Conservation (phyloP, 2,797 vertebrate genomes). For the Tinamus major region DNA sequence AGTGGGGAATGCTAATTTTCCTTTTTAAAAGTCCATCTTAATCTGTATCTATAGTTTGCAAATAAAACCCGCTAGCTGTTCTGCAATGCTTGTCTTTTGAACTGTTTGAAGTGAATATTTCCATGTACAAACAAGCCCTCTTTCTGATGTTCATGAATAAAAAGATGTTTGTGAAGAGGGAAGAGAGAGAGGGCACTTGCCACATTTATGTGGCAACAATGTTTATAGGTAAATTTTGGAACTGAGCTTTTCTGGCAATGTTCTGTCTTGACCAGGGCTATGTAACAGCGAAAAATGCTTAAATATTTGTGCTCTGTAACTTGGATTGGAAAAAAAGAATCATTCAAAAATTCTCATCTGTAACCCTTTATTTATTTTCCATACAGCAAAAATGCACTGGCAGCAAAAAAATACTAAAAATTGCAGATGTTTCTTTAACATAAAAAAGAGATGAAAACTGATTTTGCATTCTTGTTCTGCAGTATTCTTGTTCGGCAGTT, state of each 20-base stretch:
- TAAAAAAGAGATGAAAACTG: not conserved
- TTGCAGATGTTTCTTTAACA: not conserved
- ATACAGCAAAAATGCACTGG: not conserved
- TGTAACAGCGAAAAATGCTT: not conserved
- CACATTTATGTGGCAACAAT: not conserved
- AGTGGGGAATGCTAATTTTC: not conserved
- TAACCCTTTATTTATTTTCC: slow-evolving; percentile 4
- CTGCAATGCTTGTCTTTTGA: not conserved
- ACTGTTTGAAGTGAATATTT: not conserved
- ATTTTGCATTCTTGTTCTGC: not conserved
- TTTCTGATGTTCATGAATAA: not conserved
- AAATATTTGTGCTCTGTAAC: slow-evolving; percentile 11
- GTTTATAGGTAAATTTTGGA: not conserved
- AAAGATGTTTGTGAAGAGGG: not conserved
- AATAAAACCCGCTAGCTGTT: not conserved
- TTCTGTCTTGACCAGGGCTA: not conserved
- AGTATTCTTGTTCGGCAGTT: slow-evolving; percentile 11
- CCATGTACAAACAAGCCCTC: not conserved
- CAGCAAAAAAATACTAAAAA: not conserved
- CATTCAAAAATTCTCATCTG: not conserved
- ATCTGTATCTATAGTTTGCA: not conserved
- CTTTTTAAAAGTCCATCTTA: not conserved
- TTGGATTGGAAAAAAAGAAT: not conserved
- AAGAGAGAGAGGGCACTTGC: not conserved
- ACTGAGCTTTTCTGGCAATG: not conserved